Conservation (phyloP, 1,140 invertebrate genomes). For the Venustaconcha ellipsiformis region DNA sequence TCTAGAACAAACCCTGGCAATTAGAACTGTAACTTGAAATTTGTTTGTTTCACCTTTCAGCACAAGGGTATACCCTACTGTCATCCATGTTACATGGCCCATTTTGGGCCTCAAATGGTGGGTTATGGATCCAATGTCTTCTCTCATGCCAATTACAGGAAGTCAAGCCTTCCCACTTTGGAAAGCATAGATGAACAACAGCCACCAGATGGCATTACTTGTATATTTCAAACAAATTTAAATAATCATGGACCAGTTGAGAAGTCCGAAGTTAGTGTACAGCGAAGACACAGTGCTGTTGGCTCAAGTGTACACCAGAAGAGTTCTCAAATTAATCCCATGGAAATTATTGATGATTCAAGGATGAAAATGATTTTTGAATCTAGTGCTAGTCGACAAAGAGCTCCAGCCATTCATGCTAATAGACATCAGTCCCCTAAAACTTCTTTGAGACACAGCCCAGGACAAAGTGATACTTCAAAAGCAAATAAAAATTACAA, state of each 20-base stretch:
- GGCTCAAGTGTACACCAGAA: too few species aligned
- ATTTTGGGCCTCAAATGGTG: conserved; percentile 76
- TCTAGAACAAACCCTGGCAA: neutral
- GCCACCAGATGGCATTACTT: conserved; percentile 18
- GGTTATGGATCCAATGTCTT: conserved; percentile 89
- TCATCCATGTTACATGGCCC: conserved; percentile 61
- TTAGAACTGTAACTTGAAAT: neutral
- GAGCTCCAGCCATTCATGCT: too few species aligned
- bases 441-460: too few species aligned
- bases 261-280: neutral
- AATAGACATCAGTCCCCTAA: too few species aligned
- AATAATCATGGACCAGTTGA: conserved; percentile 22
- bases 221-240: conserved; percentile 25
- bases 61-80: conserved; percentile 62
- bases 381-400: too few species aligned
- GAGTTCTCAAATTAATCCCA: too few species aligned
- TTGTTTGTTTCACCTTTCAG: conserved; percentile 57
- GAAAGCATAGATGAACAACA: conserved; percentile 2
- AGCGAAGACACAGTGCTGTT: too few species aligned
- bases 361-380: too few species aligned
- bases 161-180: conserved; percentile 10
- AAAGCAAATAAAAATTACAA: too few species aligned
- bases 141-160: conserved; percentile 83
- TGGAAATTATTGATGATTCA: too few species aligned
- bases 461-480: too few species aligned